phyloP scores from a whole-genome alignment of 1,140 invertebrate genomes.

The Trichonephila clavata region DNA sequence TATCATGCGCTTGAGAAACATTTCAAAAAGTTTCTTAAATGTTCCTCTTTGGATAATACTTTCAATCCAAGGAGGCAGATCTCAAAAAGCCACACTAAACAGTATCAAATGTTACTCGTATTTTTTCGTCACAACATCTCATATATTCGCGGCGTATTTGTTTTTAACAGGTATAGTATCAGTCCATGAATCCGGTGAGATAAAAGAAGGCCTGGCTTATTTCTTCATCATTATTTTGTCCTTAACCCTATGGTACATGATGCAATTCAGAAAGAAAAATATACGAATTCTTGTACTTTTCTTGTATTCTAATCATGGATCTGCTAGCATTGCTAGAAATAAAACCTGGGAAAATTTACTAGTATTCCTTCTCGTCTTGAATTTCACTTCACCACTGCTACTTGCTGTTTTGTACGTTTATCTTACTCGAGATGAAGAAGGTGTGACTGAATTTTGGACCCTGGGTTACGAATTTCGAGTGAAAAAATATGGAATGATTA shows the following conservation, averaged over 20 bases:
- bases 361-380: neutral
- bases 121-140: neutral
- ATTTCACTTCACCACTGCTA: neutral
- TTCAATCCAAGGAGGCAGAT: neutral
- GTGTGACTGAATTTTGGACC: neutral
- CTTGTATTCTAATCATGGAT: neutral
- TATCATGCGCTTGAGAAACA: no score
- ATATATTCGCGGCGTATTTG: neutral
- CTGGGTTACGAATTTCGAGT: neutral
- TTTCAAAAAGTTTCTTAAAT: neutral
- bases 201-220: neutral
- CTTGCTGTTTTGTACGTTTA: neutral
- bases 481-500: neutral
- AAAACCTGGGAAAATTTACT: neutral
- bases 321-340: neutral
- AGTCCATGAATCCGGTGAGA: neutral
- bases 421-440: neutral
- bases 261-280: neutral
- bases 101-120: neutral
- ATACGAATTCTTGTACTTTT: neutral
- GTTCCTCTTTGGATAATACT: neutral
- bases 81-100: neutral
- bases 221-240: neutral
- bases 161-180: neutral
- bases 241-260: neutral